Evolutionary conservation across 2,113 vertebrate species (phyloP).

Genomic region (Cheirogaleus medius): DNA sequence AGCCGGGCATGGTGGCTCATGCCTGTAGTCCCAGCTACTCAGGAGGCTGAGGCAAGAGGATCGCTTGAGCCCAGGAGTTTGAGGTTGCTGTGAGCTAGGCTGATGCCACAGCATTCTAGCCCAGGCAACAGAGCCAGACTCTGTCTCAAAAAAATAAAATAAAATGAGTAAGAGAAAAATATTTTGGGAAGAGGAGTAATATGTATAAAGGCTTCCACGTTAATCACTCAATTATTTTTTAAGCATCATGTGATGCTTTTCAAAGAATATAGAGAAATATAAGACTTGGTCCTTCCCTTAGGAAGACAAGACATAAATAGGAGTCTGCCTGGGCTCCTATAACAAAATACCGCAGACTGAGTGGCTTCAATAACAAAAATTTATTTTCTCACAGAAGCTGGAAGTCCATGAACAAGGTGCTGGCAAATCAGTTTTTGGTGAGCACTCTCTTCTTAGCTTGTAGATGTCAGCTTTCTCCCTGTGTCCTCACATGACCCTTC

Average conservation of each 20-base stretch:
- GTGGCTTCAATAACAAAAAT: not conserved
- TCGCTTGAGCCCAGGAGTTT: no score
- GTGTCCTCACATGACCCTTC: not conserved
- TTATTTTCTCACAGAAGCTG: not conserved
- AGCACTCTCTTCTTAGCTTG: not conserved
- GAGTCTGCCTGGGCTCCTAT: not conserved
- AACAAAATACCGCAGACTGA: not conserved
- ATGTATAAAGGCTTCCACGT: not conserved
- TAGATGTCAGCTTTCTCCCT: not conserved
- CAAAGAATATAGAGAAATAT: constrained; percentile 13
- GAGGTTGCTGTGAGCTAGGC: no score
- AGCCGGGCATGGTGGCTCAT: no score
- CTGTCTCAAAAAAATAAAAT: no score
- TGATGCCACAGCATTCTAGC: no score
- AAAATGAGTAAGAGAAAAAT: not conserved
- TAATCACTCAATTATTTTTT: not conserved
- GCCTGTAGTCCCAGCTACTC: no score
- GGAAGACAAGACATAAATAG: not conserved
- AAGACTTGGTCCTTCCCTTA: not conserved
- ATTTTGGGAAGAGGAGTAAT: not conserved
- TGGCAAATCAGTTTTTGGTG: not conserved
- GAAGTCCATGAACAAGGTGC: not conserved
- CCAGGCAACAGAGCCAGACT: no score
- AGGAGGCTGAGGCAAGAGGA: no score
- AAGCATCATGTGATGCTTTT: not conserved